phyloP scores from a whole-genome alignment of 2,888 invertebrate species.

The Tiliacea citrago region DNA sequence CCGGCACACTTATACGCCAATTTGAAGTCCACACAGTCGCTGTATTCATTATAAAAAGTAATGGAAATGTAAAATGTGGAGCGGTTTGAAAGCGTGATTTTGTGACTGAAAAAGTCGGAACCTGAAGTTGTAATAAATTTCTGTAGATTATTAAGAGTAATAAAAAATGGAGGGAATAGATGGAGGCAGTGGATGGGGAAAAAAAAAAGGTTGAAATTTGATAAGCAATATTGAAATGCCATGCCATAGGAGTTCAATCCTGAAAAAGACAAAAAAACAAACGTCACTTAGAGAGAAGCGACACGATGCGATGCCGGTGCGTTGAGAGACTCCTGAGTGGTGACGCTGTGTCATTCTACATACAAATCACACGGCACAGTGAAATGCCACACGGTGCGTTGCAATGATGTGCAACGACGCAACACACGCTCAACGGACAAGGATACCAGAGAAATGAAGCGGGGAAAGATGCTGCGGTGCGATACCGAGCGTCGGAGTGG shows the following conservation, averaged over 20 bases:
- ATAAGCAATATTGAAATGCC: neutral
- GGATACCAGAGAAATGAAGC: too few relatives aligned
- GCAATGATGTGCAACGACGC: too few relatives aligned
- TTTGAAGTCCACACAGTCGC: constrained; percentile 55
- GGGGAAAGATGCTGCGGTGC: too few relatives aligned
- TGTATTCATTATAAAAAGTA: constrained; percentile 58
- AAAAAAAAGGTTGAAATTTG: neutral
- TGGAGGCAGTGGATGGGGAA: neutral
- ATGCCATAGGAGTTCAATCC: neutral
- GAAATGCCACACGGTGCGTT: too few relatives aligned
- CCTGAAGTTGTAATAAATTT: neutral
- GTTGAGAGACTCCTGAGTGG: too few relatives aligned
- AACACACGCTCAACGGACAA: too few relatives aligned
- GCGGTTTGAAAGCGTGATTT: constrained; percentile 24
- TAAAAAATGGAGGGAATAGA: neutral
- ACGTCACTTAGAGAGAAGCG: too few relatives aligned
- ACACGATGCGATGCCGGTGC: too few relatives aligned
- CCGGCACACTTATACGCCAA: constrained; percentile 61
- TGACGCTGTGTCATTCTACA: too few relatives aligned
- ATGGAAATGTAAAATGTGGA: constrained; percentile 45
- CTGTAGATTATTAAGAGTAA: neutral
- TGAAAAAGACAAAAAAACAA: too few relatives aligned
- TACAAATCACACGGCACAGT: too few relatives aligned
- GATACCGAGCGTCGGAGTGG: too few relatives aligned
- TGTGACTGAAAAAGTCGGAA: constrained; percentile 9